Base-by-base conservation (phyloP, 1,140 invertebrate genomes). In the Onthophagus taurus region DNA sequence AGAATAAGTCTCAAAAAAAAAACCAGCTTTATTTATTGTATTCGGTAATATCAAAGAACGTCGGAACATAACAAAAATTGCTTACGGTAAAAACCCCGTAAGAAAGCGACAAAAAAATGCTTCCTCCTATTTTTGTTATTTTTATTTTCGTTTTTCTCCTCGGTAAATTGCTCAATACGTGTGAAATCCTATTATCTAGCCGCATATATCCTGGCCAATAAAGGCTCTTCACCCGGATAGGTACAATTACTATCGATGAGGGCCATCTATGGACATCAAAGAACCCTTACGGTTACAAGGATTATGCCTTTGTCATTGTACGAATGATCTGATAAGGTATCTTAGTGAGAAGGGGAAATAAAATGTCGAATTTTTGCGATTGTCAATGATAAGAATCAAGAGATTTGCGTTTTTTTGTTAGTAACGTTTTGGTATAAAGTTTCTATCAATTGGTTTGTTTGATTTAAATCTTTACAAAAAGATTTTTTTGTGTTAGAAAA, bases 111-210 rank as follows among this genome's bases (percentile, higher is more conserved):
- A n/a, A n/a, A n/a, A n/a, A 23, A 37, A 21, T 37, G n/a, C 18
- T 17, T 37, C 13, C 20, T 14, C 6, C 35, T 21, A 23, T 20
- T 37, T 19, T 21, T 37, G 20, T 21, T n/a, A 7, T 26, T 26
- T 7, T 26, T n/a, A 26, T 26, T 26, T n/a, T 26, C 24, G 7
- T 21, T 37, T 37, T 37, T 21, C 14, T 21, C 35, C 17, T 37
- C 20, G 11, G 12, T 31, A 47, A 47, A 35, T 30, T 34, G 44
- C 23, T 23, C 43, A 49, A 49, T 42, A 39, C 37, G 43, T 49
- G 48, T 49, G 44, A 49, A 49, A 49, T 49, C 48, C 48, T 37
- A 49, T 49, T 49, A 49, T 21, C 35, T 23, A 30, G 31, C 24
- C 21, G 31, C 31, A 47, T 11, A 42, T 21, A 37, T 26, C 34